Evolutionary conservation across 1,140 invertebrate species (phyloP), one percentile per base, ranked within the genome.

Genomic region (Sarcophaga peregrina): DNA sequence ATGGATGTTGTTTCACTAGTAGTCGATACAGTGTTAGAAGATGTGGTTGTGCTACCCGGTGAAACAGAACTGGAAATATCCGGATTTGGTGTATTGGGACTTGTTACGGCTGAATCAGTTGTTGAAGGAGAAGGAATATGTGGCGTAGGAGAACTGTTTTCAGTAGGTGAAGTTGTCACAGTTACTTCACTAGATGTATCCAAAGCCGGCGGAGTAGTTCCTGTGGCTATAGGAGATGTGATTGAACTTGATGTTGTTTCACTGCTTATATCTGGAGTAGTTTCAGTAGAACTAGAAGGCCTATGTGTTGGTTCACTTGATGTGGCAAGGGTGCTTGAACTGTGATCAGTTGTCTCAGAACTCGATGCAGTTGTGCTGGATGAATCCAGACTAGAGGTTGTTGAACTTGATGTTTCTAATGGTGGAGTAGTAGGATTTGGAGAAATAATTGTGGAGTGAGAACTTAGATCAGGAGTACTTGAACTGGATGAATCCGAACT

Each of bases 61-160:
- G 73, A 15, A 15, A 6, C 11, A 15, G 54, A 15, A n/a, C 11
- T 62, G n/a, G 54, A 15, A 15, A 7, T 15, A 15, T 62, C 54
- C 2, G 83, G n/a, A 5, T 37, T 50, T 0, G 83, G 17, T 5
- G 52, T 48, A 48, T 15, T 47, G 54, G 84, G 84, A 9, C 75
- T 47, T 13, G 82, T 58, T 3, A 75, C 5, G 47, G 46, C 20
- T 13, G 75, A 15, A 25, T 20, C 17, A 17, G 83, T 20, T 46
- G 83, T 9, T 73, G 8, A 37, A n/a, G 47, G 15, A 50, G 62
- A 46, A 20, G 80, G 13, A 37, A 72, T n/a, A n/a, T 7, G 20
- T 82, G 68, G 73, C 6, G 62, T 9, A 68, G 62, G 62, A 20
- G 62, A 8, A 37, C 25, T 37, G 4, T 37, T 1, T 37, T 37